Conservation (phyloP, 2,113 vertebrate genomes). For the Planiliza haematocheilus region DNA sequence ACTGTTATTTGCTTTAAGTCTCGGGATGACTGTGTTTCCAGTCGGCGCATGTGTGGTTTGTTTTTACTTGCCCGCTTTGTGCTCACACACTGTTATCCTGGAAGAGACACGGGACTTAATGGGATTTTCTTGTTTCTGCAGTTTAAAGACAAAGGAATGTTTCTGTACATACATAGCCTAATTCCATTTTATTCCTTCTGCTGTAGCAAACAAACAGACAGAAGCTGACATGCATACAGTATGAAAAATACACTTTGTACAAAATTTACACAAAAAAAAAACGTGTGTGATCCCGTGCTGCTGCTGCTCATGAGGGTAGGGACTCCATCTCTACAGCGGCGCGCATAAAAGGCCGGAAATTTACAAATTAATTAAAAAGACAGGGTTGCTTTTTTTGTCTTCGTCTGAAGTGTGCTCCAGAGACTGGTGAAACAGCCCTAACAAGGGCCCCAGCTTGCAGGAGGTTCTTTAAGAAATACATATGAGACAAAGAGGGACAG, state of each 20-base stretch:
- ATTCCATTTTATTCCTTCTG: constrained; percentile 55
- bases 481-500: constrained; percentile 41
- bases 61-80: constrained; percentile 50
- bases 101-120: constrained; percentile 50
- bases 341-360: constrained; percentile 52
- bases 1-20: constrained; percentile 22
- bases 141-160: constrained; percentile 60
- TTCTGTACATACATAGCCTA: constrained; percentile 44
- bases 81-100: constrained; percentile 41
- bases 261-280: constrained; percentile 24
- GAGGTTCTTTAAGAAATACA: constrained; percentile 54
- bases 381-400: constrained; percentile 43
- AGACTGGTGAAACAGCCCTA: constrained; percentile 49
- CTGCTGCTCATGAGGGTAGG: constrained; percentile 35
- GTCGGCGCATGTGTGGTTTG: constrained; percentile 28
- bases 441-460: constrained; percentile 53
- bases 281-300: constrained; percentile 28
- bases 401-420: constrained; percentile 65
- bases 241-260: constrained; percentile 34
- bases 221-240: constrained; percentile 38
- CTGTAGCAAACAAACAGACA: constrained; percentile 50
- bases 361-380: constrained; percentile 70
- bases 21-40: constrained; percentile 22
- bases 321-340: constrained; percentile 40
- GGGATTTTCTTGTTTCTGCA: constrained; percentile 69